Evolutionary conservation across 2,888 invertebrate genomes (phyloP), one percentile per base, ranked within the genome.

Genomic region (Drosophila stalkeri): DNA sequence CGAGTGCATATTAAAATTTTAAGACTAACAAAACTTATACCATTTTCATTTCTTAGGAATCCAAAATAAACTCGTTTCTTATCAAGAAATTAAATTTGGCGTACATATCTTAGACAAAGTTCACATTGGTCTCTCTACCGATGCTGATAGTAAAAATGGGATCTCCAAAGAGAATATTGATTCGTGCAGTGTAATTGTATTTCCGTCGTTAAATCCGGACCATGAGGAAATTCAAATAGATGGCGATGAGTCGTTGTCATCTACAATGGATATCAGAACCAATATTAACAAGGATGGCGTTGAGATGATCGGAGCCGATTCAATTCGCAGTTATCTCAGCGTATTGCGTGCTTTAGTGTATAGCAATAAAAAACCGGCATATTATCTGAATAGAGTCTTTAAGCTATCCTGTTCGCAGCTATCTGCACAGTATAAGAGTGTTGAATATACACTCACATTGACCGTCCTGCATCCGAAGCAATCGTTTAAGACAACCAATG

Each of bases 341-440:
- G 92, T 93, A 0, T 60, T 93, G 7, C 91, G 91, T 37, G 91
- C 93, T 14, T 76, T 98, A 75, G 96, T 97, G 83, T 99, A 99
- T 94, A 98, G 97, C 92, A 99, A 99, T 94, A 97, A 97, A 90
- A 98, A 99, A 92, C 99, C 99, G 4, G 98, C 98, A 12, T 98
- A 98, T 93, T 98, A 98, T 92, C 94, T 99, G 79, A 98, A 98
- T 94, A 95, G 99, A 76, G 98, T 98, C 31, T 99, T 99, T 94
- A 98, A 98, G 91, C 94, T 99, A 56, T 97, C 98, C 72, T 99
- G 99, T 94, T 98, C 98, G 0, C 98, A 98, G 93, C 95, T 98
- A 72, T 97, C 97, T 93, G 98, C 98, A 4, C 94, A 98, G 57
- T 98, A 98, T 93, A 97, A 97, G 81, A 98, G 98, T 94, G 99